Evolutionary conservation across 2,888 invertebrate species (phyloP).

Genomic region (Synergus umbraculus): DNA sequence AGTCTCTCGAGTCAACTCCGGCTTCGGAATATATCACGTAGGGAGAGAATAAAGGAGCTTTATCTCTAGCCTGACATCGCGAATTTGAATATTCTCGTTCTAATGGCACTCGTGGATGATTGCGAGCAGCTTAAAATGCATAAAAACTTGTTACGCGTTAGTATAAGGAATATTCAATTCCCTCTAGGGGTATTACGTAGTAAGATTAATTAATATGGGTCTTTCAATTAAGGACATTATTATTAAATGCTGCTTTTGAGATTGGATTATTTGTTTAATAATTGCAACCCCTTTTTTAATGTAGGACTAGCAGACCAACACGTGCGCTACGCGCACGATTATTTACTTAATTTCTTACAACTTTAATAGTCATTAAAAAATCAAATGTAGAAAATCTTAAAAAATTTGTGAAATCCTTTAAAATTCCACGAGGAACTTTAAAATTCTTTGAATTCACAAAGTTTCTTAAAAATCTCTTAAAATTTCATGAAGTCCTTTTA

Average conservation of each 20-base stretch:
- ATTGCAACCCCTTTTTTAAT: neutral
- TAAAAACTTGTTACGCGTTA: conserved; percentile 2
- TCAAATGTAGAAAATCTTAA: no score
- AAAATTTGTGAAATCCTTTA: no score
- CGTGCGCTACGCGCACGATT: no score
- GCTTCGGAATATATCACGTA: neutral
- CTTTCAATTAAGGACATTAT: neutral
- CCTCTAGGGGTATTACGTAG: neutral
- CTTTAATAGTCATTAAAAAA: no score
- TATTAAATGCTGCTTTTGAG: neutral
- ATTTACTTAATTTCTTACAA: no score
- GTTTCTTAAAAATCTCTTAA: no score
- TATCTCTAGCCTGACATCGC: neutral
- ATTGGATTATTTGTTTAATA: neutral
- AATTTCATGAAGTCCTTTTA: no score
- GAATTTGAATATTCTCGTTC: neutral
- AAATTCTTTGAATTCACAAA: no score
- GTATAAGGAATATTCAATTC: neutral
- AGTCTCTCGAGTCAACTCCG: neutral
- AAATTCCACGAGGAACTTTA: no score
- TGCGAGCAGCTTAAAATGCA: neutral
- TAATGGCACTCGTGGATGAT: neutral
- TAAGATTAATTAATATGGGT: neutral
- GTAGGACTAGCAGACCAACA: no score
- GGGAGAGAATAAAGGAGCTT: neutral